Evolutionary conservation across 2,888 invertebrate species (phyloP), one percentile per base, ranked within the genome.

Genomic region (Aporophyla lueneburgensis): DNA sequence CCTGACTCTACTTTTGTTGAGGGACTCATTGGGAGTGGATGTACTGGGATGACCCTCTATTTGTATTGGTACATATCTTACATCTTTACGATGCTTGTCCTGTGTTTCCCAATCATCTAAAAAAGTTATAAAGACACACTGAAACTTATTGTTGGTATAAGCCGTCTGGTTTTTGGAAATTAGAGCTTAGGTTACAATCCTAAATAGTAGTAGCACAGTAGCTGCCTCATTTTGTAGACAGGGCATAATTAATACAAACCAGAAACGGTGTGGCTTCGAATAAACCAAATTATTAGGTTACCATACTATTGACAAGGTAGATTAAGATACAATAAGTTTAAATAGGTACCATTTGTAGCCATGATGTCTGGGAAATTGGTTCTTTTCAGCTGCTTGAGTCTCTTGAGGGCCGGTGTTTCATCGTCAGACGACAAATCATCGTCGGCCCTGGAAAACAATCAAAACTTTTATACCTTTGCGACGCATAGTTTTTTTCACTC

Each of bases 21-120:
- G 14, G 21, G 89, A 61, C 21, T 93, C 93, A 71, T 92, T 93
- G 5, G 96, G 96, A n/a, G 96, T 96, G 5, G 96, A 96, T 19
- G 96, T 96, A 81, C 95, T 96, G 0, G 96, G 95, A 78, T 93
- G 92, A 7, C 92, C 93, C 67, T 96, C 96, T 73, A 96, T 75
- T 84, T 94, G 93, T 77, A 97, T 95, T 58, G 96, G 96, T 69
- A 96, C 93, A 89, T 96, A 94, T 61, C 95, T 92, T 19, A 96
- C 92, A 87, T 94, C 94, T 81, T 93, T 93, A 67, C 84, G 88
- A 43, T 80, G 81, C 53, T 89, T 93, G 33, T 93, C 91, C 65
- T 92, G 88, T 71, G 83, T 89, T 33, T 90, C 87, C 92, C 92
- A 92, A 56, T 85, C 58, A 89, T 94, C 95, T 95, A 89, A 91